Conservation (phyloP, 2,888 invertebrate genomes). For the Andrena dorsata region DNA sequence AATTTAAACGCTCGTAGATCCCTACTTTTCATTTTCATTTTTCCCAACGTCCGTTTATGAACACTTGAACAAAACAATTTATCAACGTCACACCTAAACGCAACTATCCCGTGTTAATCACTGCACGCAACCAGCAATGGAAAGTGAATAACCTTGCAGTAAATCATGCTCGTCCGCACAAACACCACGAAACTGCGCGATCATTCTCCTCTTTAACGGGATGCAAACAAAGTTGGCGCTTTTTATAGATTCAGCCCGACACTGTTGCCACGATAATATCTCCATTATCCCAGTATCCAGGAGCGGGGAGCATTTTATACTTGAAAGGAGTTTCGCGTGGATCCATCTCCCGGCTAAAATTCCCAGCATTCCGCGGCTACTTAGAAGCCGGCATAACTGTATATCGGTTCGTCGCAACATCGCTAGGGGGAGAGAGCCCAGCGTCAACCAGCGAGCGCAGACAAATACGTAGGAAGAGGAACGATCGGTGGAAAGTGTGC, state of each 20-base stretch:
- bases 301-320: conserved; percentile 22
- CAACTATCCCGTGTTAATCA: background rate
- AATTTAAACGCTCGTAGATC: no score
- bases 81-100: background rate
- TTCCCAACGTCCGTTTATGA: no score
- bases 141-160: background rate
- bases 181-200: background rate
- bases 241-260: conserved; percentile 15
- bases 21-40: no score
- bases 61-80: no score
- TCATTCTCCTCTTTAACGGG: conserved; percentile 3
- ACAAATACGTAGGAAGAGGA: conserved; percentile 64
- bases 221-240: conserved; percentile 23
- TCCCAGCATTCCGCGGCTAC: conserved; percentile 11
- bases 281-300: conserved; percentile 58
- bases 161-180: background rate
- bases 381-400: conserved; percentile 27
- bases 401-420: conserved; percentile 40
- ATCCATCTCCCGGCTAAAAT: conserved; percentile 33
- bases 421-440: conserved; percentile 1
- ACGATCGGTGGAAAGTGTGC: conserved; percentile 48
- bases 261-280: conserved; percentile 60
- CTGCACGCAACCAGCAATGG: background rate
- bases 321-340: conserved; percentile 7
- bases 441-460: conserved; percentile 35